Evolutionary conservation across 1,140 invertebrate species (phyloP).

Genomic region (Hycleus cichorii): DNA sequence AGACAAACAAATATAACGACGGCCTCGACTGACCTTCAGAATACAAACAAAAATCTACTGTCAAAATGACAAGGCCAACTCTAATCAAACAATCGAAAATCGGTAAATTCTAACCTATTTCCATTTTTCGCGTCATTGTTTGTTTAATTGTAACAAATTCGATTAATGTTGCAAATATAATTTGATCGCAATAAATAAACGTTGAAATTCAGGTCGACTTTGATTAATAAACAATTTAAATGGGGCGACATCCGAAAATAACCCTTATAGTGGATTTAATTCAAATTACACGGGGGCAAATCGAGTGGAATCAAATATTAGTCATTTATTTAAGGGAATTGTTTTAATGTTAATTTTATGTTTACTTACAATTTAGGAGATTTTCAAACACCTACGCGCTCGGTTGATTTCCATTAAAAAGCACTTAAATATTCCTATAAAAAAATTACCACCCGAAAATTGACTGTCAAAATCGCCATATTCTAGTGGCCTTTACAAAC

Average conservation of each 20-base stretch:
- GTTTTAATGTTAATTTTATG: conserved; percentile 2
- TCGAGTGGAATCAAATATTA: not conserved
- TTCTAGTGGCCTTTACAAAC: not conserved
- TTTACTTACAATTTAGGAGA: conserved; percentile 10
- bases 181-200: conserved; percentile 1
- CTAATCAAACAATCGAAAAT: not conserved
- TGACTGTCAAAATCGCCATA: conserved; percentile 14
- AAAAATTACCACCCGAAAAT: conserved; percentile 10
- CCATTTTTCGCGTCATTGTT: not conserved
- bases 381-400: conserved; percentile 3
- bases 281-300: not conserved
- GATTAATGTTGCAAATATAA: too few species aligned
- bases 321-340: not conserved
- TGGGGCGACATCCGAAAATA: conserved; percentile 1
- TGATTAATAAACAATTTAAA: conserved; percentile 6
- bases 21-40: conserved; percentile 3
- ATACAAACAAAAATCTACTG: not conserved
- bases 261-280: not conserved
- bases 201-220: not conserved
- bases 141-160: not conserved
- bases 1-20: too few species aligned
- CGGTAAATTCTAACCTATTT: not conserved
- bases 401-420: conserved; percentile 10
- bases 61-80: not conserved
- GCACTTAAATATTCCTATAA: conserved; percentile 6